Evolutionary conservation across 2,113 vertebrate species (phyloP).

Genomic region (Polypterus senegalus): DNA sequence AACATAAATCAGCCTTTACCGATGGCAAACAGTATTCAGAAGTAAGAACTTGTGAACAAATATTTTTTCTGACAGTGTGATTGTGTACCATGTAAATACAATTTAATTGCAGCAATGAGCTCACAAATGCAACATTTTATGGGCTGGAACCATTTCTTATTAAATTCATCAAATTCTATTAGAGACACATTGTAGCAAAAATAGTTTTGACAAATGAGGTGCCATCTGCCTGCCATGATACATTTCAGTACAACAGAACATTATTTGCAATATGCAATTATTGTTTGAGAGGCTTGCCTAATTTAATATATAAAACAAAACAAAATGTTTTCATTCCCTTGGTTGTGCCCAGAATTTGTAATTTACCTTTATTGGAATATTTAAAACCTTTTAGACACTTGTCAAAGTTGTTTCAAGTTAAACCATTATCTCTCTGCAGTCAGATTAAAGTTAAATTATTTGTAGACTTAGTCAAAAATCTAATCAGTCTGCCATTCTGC

Average conservation of each 20-base stretch:
- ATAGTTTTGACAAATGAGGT: conserved; percentile 2
- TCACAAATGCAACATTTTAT: not conserved
- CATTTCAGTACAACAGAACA: not conserved
- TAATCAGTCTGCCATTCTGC: too few species aligned
- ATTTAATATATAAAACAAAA: not conserved
- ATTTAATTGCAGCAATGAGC: not conserved
- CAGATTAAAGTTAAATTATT: not conserved
- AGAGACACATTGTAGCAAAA: not conserved
- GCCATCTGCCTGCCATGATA: not conserved
- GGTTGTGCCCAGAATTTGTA: not conserved
- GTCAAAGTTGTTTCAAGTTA: not conserved
- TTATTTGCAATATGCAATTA: not conserved
- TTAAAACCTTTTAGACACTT: not conserved
- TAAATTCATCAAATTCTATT: not conserved
- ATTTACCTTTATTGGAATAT: not conserved
- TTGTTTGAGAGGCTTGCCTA: not conserved
- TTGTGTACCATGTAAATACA: not conserved
- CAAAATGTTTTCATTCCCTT: not conserved
- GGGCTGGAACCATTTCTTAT: not conserved
- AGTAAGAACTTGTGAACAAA: not conserved
- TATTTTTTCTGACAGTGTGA: not conserved
- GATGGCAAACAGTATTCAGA: not conserved
- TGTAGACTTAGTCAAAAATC: too few species aligned
- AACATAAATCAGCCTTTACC: not conserved
- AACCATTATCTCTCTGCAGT: not conserved